A percentile compares a stretch with the other conserved stretches of the same genome.
Evolutionary conservation across 2,113 vertebrate species (phyloP).

Genomic region (Strix aluco): DNA sequence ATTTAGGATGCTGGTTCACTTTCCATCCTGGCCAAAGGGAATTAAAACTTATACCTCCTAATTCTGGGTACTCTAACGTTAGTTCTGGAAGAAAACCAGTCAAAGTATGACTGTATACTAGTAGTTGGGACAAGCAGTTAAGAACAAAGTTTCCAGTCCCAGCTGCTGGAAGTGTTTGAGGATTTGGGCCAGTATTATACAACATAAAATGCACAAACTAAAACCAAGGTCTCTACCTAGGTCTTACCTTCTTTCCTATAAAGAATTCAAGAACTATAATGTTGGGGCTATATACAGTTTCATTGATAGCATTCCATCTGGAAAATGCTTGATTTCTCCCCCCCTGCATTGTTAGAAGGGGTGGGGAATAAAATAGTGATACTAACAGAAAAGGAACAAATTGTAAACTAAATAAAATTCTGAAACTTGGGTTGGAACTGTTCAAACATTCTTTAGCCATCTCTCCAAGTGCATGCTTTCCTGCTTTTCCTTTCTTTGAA

Average conservation of each 20-base stretch:
- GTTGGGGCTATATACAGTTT: background rate
- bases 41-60: background rate
- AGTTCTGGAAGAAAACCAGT: background rate
- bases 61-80: background rate
- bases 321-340: background rate
- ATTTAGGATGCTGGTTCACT: background rate
- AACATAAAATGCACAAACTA: background rate
- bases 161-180: background rate
- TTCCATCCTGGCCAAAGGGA: background rate
- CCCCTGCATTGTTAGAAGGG: background rate
- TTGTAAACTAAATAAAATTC: background rate
- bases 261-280: background rate
- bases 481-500: background rate
- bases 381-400: background rate
- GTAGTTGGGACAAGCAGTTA: background rate
- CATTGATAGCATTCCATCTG: background rate
- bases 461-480: background rate
- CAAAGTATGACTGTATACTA: background rate
- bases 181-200: background rate
- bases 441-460: background rate
- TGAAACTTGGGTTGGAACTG: background rate
- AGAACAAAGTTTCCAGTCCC: background rate
- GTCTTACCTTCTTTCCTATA: background rate
- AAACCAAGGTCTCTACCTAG: background rate
- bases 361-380: background rate